phyloP scores from a whole-genome alignment of 2,113 vertebrate species.

The Choloepus hoffmanni region DNA sequence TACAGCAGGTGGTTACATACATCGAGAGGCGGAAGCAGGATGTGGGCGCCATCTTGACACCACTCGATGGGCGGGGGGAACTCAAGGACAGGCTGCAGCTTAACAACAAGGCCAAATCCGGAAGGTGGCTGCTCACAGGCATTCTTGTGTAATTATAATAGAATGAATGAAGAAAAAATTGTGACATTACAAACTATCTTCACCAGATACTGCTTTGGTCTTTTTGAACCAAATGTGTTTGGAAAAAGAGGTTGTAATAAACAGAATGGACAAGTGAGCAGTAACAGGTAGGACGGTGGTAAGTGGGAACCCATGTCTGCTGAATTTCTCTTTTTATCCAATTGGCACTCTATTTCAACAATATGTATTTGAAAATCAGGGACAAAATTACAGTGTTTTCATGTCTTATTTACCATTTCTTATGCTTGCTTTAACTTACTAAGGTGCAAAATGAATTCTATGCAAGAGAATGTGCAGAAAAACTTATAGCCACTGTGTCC shows the following conservation, averaged over 20 bases:
- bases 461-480: background rate
- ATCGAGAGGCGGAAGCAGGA: no score
- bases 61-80: no score
- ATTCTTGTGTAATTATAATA: no score
- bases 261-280: accelerated
- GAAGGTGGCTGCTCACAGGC: no score
- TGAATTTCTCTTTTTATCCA: background rate
- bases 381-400: background rate
- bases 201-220: no score
- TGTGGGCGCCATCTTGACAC: no score
- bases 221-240: no score
- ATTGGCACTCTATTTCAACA: background rate
- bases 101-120: no score
- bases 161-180: background rate
- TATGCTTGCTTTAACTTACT: background rate
- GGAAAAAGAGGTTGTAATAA: background rate
- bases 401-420: background rate
- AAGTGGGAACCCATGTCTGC: background rate
- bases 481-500: background rate
- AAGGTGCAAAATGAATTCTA: background rate
- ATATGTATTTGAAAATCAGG: background rate
- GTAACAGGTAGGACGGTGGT: no score
- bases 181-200: background rate
- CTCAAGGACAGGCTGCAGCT: no score
- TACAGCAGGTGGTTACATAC: no score